Conservation (phyloP, 2,888 invertebrate species). For the Parnassius mnemosyne region DNA sequence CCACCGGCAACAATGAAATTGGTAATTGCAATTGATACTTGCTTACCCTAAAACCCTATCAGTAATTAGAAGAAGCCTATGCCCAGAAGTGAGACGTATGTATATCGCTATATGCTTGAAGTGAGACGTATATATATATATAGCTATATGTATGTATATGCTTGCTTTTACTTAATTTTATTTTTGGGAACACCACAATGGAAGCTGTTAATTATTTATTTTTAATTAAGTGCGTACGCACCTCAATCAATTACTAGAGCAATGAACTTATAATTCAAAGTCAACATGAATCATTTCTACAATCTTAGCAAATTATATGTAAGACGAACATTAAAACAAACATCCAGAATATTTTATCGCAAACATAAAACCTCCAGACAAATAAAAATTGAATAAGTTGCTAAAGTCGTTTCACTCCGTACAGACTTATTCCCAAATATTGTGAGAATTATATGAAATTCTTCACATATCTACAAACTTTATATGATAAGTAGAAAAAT, state of each 20-base stretch:
- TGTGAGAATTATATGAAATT: not conserved
- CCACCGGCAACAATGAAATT: no score
- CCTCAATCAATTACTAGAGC: not conserved
- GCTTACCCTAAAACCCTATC: no score
- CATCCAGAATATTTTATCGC: conserved; percentile 5
- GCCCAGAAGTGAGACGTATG: no score
- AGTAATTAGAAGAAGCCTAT: no score
- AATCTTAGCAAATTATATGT: not conserved
- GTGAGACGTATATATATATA: no score
- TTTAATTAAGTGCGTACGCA: no score
- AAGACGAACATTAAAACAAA: conserved; percentile 1
- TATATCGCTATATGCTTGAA: no score
- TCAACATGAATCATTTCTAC: conserved; percentile 1
- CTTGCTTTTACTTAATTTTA: no score
- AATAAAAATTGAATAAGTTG: not conserved
- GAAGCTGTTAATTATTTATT: no score
- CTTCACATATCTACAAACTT: not conserved
- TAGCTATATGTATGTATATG: no score
- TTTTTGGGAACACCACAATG: no score
- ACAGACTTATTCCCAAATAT: not conserved
- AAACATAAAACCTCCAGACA: conserved; percentile 6
- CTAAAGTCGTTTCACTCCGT: not conserved
- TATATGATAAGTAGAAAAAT: not conserved
- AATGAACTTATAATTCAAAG: not conserved
- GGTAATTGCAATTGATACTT: no score